Percentiles rank a stretch among this genome's conserved stretches.
Conservation (phyloP, 1,140 invertebrate species). For the Orchesella cincta region DNA sequence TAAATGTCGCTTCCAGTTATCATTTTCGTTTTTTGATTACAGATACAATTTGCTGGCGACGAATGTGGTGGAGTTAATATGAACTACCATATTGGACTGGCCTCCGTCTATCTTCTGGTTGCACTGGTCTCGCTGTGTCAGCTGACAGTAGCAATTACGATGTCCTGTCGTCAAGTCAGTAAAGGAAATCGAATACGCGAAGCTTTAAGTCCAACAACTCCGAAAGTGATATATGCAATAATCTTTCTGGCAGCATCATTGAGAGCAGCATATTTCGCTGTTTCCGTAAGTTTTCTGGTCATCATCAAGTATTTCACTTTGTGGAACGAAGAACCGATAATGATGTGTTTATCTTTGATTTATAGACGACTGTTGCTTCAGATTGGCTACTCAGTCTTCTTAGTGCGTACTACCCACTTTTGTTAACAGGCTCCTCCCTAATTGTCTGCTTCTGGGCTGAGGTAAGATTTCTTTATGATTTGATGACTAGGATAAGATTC, state of each 20-base stretch:
- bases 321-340: not conserved
- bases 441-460: constrained; percentile 95
- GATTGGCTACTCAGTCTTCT: constrained; percentile 81
- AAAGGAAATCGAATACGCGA: constrained; percentile 76
- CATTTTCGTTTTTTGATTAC: constrained; percentile 33
- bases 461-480: constrained; percentile 61
- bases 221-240: constrained; percentile 87
- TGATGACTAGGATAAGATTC: not conserved
- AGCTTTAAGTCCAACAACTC: constrained; percentile 83
- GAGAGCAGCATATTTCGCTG: constrained; percentile 84
- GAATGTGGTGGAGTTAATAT: constrained; percentile 67
- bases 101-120: constrained; percentile 76
- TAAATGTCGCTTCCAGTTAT: not conserved
- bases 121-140: constrained; percentile 84
- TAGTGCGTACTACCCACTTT: constrained; percentile 85
- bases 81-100: constrained; percentile 72
- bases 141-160: constrained; percentile 73
- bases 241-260: constrained; percentile 83
- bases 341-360: not conserved
- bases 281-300: constrained; percentile 68
- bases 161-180: constrained; percentile 70
- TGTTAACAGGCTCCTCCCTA: constrained; percentile 84
- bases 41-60: constrained; percentile 70
- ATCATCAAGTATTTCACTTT: constrained; percentile 1
- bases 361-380: constrained; percentile 70